Percentiles rank a stretch among this genome's conserved stretches.
Evolutionary conservation across 2,888 invertebrate species (phyloP).

Genomic region (Trachelus iudaicus): DNA sequence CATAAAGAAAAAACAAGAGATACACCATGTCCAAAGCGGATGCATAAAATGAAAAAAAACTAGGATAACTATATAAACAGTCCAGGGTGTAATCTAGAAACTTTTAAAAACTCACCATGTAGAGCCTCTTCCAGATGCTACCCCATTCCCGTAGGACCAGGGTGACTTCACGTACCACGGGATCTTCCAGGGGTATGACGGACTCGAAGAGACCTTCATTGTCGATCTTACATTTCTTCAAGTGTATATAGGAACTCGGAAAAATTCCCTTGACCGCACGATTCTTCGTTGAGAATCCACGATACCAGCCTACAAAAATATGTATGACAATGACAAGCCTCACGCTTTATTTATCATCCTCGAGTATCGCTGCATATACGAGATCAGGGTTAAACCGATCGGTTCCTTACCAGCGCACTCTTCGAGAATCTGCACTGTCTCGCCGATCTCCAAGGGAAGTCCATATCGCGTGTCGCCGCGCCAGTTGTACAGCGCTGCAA

Average conservation of each 20-base stretch:
- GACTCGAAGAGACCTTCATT: conserved; percentile 82
- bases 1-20: conserved; percentile 21
- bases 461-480: conserved; percentile 84
- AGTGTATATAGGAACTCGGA: conserved; percentile 82
- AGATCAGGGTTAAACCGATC: neutral
- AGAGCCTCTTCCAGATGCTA: conserved; percentile 90
- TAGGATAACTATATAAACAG: neutral
- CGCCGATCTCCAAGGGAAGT: conserved; percentile 88
- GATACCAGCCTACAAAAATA: conserved; percentile 78
- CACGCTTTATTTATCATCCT: neutral
- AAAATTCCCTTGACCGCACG: conserved; percentile 78
- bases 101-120: conserved; percentile 76
- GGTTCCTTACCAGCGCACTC: conserved; percentile 79
- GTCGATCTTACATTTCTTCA: conserved; percentile 83
- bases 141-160: conserved; percentile 95
- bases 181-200: conserved; percentile 83
- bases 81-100: neutral
- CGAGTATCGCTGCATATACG: neutral
- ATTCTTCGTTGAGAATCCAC: conserved; percentile 86
- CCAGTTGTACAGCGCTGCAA: conserved; percentile 92
- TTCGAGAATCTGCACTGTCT: conserved; percentile 91
- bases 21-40: conserved; percentile 13
- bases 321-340: neutral
- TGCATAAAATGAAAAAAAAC: conserved; percentile 21
- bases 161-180: conserved; percentile 90